Evolutionary conservation across 1,140 invertebrate species (phyloP), one percentile per base, ranked within the genome.

Genomic region (Dolichoris vasculosae): DNA sequence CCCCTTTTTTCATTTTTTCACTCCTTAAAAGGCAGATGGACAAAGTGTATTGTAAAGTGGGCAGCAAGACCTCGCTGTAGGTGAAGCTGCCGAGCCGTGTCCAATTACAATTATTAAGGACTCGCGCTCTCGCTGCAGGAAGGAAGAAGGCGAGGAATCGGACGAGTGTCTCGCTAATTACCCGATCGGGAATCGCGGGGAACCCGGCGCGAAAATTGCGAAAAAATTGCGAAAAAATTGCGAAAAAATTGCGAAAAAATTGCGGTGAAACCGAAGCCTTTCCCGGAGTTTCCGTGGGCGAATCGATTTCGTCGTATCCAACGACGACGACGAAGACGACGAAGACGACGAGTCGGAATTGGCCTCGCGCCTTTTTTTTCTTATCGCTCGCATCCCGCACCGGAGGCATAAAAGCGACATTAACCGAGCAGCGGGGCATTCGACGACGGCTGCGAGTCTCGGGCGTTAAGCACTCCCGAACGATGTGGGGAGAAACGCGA

Each of bases 21-120:
- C 92, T 93, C 93, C 92, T 93, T 93, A 93, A 93, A 93, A 93
- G 93, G 93, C 92, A 93, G 93, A 93, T 93, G 93, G 93, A 93
- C 92, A 93, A 93, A 93, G 92, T 93, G 92, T 93, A 93, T 93
- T 93, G 93, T 93, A 93, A 93, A 93, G 93, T 93, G 92, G 92
- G 92, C 92, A 93, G 92, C 92, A 89, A 89, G 90, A 89, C 88
- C 90, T 90, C 89, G 91, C 91, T 92, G 92, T 93, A 93, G 92
- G 92, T 92, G 92, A 93, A 92, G 92, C 92, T 93, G 92, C 91
- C 90, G 91, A 92, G 91, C 92, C 92, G 91, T 93, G 92, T 93
- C 92, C 92, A 93, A 93, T 93, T 93, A 93, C 92, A 93, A 93
- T 93, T 93, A 93, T 93, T 93, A 93, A 93, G 92, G 92, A 93